A percentile compares a stretch with the other conserved stretches of the same genome.
Conservation (phyloP, 2,113 vertebrate genomes). For the Probosciger aterrimus region DNA sequence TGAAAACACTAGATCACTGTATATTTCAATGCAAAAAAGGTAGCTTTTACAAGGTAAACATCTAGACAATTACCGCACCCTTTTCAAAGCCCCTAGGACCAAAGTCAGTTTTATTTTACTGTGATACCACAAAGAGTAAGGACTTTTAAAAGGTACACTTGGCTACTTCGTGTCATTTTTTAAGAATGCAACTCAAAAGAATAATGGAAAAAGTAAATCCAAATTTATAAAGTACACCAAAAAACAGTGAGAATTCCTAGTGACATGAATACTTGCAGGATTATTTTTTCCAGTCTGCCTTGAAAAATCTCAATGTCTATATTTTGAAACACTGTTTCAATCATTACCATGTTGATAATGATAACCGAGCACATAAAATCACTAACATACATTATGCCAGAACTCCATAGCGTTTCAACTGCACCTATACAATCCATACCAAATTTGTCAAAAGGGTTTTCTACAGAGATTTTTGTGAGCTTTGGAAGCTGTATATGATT, state of each 20-base stretch:
- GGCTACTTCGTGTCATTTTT: not conserved
- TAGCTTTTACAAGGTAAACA: not conserved
- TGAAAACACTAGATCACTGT: not conserved
- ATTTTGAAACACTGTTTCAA: not conserved
- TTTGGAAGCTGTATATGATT: not conserved
- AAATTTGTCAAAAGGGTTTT: not conserved
- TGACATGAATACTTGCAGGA: not conserved
- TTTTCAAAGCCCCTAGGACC: not conserved
- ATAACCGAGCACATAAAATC: not conserved
- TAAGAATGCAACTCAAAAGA: not conserved
- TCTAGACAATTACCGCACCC: not conserved
- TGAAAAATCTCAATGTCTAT: not conserved
- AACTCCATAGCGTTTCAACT: not conserved
- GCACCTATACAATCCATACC: not conserved
- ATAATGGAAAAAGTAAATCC: not conserved
- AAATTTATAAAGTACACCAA: not conserved
- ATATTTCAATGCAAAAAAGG: not conserved
- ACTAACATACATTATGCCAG: rapidly evolving
- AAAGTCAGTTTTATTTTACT: not conserved
- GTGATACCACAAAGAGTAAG: not conserved
- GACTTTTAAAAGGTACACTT: not conserved
- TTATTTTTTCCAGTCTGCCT: not conserved
- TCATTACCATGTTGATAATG: not conserved
- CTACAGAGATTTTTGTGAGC: not conserved
- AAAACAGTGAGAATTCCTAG: not conserved